These are phyloP conservation scores for Lydus trimaculatus DNA, from an alignment of 2,888 invertebrate genomes.

Conservation along the genomic window DNA sequence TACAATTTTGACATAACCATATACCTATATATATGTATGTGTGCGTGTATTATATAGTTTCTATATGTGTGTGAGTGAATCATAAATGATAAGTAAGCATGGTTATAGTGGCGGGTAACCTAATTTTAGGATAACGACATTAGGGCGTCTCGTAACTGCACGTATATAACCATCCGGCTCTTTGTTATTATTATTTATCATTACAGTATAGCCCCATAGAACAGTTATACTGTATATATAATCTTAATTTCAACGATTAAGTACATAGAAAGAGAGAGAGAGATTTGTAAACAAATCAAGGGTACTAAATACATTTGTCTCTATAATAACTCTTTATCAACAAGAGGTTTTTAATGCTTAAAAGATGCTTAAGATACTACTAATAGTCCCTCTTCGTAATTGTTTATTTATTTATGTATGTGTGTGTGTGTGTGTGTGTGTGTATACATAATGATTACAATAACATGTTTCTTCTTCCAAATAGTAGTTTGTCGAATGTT, in stretches of 20 bases:
- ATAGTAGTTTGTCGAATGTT: too few species aligned
- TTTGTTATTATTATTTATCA: slow-evolving; percentile 4
- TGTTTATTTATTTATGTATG: too few species aligned
- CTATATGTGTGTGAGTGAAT: not conserved
- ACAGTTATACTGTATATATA: not conserved
- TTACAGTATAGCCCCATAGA: not conserved
- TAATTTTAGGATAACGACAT: slow-evolving; percentile 17
- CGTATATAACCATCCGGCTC: slow-evolving; percentile 2
- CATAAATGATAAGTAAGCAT: slow-evolving; percentile 9
- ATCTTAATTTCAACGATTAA: not conserved
- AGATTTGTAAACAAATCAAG: too few species aligned
- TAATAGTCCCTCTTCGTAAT: too few species aligned
- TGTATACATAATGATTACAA: too few species aligned
- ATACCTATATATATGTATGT: not conserved
- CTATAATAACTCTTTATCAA: too few species aligned
- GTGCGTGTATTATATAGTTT: not conserved
- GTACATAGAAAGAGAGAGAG: too few species aligned
- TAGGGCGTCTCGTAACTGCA: slow-evolving; percentile 10
- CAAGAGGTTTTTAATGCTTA: too few species aligned
- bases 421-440: too few species aligned
- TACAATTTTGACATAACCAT: not conserved
- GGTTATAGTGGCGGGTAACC: slow-evolving; percentile 12
- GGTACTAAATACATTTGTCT: too few species aligned
- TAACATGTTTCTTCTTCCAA: too few species aligned
- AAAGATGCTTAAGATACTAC: too few species aligned